These are phyloP conservation scores for Diploscapter pachys DNA, from an alignment of 1,140 invertebrate species.

Conservation along the genomic window DNA sequence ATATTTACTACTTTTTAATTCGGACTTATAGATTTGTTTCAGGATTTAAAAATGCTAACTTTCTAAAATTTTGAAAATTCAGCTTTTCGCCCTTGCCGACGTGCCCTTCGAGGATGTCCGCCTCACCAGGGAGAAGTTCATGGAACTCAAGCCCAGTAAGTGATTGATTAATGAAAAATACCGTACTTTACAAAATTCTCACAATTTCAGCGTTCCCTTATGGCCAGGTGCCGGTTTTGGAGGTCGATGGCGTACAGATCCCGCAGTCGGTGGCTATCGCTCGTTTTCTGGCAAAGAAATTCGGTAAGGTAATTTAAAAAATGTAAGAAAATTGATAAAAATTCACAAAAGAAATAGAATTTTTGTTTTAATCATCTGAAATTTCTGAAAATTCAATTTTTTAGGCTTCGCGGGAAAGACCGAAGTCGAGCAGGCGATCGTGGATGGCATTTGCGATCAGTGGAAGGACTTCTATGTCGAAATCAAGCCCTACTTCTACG, in stretches of 20 bases:
- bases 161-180: too few species aligned
- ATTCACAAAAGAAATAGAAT: not conserved
- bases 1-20: too few species aligned
- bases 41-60: too few species aligned
- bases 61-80: too few species aligned
- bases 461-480: slow-evolving; percentile 20
- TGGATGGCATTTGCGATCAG: slow-evolving; percentile 16
- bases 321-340: too few species aligned
- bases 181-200: too few species aligned
- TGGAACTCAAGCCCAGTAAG: too few species aligned
- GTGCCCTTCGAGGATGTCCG: too few species aligned
- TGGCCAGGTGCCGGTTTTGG: slow-evolving; percentile 17
- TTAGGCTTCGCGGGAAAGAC: slow-evolving; percentile 16
- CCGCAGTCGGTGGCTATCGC: slow-evolving; percentile 17
- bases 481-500: slow-evolving; percentile 17
- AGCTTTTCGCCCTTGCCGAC: too few species aligned
- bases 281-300: slow-evolving; percentile 5
- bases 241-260: slow-evolving; percentile 5
- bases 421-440: slow-evolving; percentile 3
- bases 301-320: not conserved
- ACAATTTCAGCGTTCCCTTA: slow-evolving; percentile 12
- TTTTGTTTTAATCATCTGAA: not conserved
- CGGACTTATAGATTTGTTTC: too few species aligned
- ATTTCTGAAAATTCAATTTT: not conserved
- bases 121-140: too few species aligned